These are phyloP conservation scores for Sebastolobus alascanus DNA, from an alignment of 2,797 vertebrate species.

Conservation along the genomic window DNA sequence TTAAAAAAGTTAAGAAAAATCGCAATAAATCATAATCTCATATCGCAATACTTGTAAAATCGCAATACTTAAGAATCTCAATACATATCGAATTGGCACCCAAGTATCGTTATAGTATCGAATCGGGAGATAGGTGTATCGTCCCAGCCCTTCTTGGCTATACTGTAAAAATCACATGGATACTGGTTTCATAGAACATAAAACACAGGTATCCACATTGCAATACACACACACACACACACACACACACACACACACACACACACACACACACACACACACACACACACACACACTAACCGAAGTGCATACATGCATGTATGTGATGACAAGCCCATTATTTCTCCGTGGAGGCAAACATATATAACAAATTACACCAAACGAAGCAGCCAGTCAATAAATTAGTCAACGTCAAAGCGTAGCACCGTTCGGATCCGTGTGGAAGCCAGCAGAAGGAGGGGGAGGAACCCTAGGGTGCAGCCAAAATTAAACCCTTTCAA, in stretches of 20 bases:
- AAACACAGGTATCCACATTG: conserved; percentile 18
- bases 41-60: too few species aligned
- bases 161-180: conserved; percentile 7
- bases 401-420: conserved; percentile 48
- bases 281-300: conserved; percentile 29
- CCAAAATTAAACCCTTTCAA: conserved; percentile 65
- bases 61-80: too few species aligned
- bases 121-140: too few species aligned
- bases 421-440: conserved; percentile 47
- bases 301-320: conserved; percentile 6
- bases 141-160: background rate
- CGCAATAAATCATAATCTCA: too few species aligned
- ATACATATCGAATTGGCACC: too few species aligned
- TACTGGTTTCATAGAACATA: conserved; percentile 4
- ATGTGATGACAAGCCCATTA: conserved; percentile 46
- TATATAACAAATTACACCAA: conserved; percentile 50
- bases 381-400: conserved; percentile 53
- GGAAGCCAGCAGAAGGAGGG: conserved; percentile 44
- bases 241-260: conserved; percentile 28
- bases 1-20: too few species aligned
- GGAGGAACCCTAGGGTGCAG: conserved; percentile 33
- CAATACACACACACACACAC: conserved; percentile 29
- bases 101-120: too few species aligned
- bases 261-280: conserved; percentile 11
- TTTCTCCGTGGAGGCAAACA: conserved; percentile 40